Base-by-base conservation (phyloP, 2,113 vertebrate genomes). In the Ageneiosus marmoratus region DNA sequence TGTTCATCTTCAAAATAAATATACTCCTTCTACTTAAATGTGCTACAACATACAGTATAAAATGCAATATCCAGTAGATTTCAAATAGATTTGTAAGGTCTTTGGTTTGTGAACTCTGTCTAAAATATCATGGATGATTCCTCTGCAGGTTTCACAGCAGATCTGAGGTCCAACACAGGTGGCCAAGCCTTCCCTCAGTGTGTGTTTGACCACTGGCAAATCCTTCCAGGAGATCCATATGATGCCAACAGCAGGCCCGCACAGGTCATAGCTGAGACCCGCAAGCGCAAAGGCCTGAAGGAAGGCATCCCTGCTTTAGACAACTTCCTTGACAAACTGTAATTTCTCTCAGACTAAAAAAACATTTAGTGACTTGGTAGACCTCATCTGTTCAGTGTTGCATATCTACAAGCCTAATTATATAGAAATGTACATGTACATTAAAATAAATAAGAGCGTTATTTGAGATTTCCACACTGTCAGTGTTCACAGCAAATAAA, bases 121-220 rank as follows among this genome's bases (percentile, higher is more conserved):
- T 9, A 8, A 53, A 78, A 27, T 20, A 16, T 55, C 48, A 27
- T 46, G 11, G 5, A 20, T 75, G n/a, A 34, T 44, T 83, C 70
- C 51, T 84, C 18, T n/a, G 6, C 84, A 92, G 88, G 88, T 81
- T 93, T 93, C 84, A 91, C 90, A 3, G 56, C 87, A 8, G 80
- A 82, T 32, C 84, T 92, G 86, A 82, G 81, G 80, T 89, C 87
- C 84, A 91, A 62, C 51, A 85, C 85, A 1, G 85, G 88, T 5
- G 91, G 91, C n/a, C 91, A 91, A 81, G 90, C 88, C 81, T 93
- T 92, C 76, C 90, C 90, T 50, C 91, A 90, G 51, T 77, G 82
- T 0, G 67, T 90, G 81, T 93, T 91, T 60, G 86, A 92, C 84
- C 89, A 88, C 18, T 90, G 90, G 87, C 84, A 93, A 85, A 88